Percentiles rank a stretch among this genome's conserved stretches.
Conservation (phyloP, 2,888 invertebrate species). For the Acrobasis repandana region DNA sequence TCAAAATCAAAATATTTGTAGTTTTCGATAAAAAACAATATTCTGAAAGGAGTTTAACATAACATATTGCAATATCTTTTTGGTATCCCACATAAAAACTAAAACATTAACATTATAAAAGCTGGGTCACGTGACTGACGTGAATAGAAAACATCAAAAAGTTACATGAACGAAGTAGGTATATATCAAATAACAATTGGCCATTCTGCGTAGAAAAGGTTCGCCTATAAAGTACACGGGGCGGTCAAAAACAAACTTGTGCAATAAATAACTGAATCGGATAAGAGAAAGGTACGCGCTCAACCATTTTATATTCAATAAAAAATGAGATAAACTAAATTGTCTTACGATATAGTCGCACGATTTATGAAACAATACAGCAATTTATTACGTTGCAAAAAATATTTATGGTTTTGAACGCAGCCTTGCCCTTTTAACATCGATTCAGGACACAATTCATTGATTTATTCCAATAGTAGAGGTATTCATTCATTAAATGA, state of each 20-base stretch:
- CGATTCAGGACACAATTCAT: neutral
- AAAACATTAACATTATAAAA: conserved; percentile 29
- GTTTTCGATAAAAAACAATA: too few species aligned
- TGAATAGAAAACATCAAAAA: conserved; percentile 60
- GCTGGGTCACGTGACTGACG: conserved; percentile 27
- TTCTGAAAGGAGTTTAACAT: too few species aligned
- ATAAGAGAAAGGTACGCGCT: conserved; percentile 76
- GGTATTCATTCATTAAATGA: too few species aligned
- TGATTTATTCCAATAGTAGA: neutral
- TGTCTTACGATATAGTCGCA: conserved; percentile 65
- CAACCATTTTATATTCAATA: conserved; percentile 80
- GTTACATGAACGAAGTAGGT: conserved; percentile 72
- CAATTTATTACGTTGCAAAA: conserved; percentile 36
- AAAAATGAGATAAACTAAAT: conserved; percentile 77
- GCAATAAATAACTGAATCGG: conserved; percentile 81
- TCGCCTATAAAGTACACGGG: conserved; percentile 80
- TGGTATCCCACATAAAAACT: conserved; percentile 22
- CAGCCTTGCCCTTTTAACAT: neutral
- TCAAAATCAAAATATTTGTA: too few species aligned
- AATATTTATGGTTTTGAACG: conserved; percentile 13
- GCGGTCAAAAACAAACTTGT: conserved; percentile 81
- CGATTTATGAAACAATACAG: conserved; percentile 55
- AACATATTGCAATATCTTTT: neutral
- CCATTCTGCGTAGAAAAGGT: conserved; percentile 79
- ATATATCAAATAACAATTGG: conserved; percentile 80